Base-by-base conservation (phyloP, 1,140 invertebrate species). In the Acromyrmex heyeri region DNA sequence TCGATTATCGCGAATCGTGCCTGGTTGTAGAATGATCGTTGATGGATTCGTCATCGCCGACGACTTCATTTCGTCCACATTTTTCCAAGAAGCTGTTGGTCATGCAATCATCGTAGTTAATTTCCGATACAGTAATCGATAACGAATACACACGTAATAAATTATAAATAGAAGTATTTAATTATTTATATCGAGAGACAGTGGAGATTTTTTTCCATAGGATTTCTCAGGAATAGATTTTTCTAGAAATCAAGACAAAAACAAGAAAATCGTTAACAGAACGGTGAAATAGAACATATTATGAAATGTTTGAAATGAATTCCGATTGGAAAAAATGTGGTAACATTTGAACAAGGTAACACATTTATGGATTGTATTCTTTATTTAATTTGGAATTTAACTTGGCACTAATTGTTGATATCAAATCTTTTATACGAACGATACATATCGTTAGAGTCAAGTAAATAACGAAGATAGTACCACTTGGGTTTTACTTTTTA, bases 1-100 rank as follows among this genome's bases (percentile, higher is more conserved):
- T 18, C 10, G n/a, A 44, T 70, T 70, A 57, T 70, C 64, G 55
- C 21, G 16, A 2, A 38, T 50, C 50, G 48, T 70, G 78, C n/a
- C 21, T n/a, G 27, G 0, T 16, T 2, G 10, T 48, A 50, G 14
- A 65, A 38, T 18, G 27, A 18, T 38, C 30, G 53, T 30, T 53
- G 48, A 38, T 12, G 21, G 18, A 44, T 55, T 50, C 27, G 12
- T 67, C 61, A 69, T 59, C 44, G 30, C 1, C 27, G 30, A 70
- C 18, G 8, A 59, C 1, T 55, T 69, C 34, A 34, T 44, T 30
- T 64, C 24, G 38, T 50, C 2, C 59, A 12, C 24, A 14, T 5
- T 78, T 34, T 64, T 67, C 12, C 5, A 16, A 48, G 59, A 50
- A 78, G 12, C 18, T 16, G 0, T 30, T 16, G 3, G 48, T 44